phyloP scores from a whole-genome alignment of 2,797 vertebrate genomes.

The Tenualosa ilisha region DNA sequence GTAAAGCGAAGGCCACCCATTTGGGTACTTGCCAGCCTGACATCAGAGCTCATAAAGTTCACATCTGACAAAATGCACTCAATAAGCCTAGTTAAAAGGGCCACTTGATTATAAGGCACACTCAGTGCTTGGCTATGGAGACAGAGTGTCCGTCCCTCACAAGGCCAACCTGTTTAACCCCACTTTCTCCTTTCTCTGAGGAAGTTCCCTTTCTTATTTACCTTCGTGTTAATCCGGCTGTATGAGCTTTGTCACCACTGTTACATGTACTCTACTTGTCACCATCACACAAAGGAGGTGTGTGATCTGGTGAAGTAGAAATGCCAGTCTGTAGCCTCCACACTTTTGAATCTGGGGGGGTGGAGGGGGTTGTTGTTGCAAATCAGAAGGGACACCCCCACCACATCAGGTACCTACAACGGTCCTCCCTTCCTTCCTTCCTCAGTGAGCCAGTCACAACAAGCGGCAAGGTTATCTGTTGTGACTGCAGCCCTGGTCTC shows the following conservation, averaged over 20 bases:
- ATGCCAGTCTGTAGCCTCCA: neutral
- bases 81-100: neutral
- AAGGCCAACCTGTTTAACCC: neutral
- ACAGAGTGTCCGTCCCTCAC: neutral
- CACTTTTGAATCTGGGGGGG: neutral
- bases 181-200: neutral
- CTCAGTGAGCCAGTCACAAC: slow-evolving; percentile 37
- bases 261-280: neutral
- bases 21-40: slow-evolving; percentile 1
- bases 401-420: neutral
- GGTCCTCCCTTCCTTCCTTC: neutral
- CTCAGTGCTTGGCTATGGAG: neutral
- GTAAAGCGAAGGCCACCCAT: neutral
- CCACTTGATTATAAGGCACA: slow-evolving; percentile 1
- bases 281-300: neutral
- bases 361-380: too few species aligned
- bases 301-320: neutral
- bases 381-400: neutral
- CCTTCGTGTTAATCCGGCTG: neutral
- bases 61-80: neutral
- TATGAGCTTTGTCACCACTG: neutral
- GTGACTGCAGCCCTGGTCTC: slow-evolving; percentile 36
- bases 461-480: slow-evolving; percentile 32
- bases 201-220: neutral
- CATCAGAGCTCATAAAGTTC: neutral